Evolutionary conservation across 2,113 vertebrate species (phyloP), one percentile per base, ranked within the genome.

Genomic region (Corythornis vintsioides): DNA sequence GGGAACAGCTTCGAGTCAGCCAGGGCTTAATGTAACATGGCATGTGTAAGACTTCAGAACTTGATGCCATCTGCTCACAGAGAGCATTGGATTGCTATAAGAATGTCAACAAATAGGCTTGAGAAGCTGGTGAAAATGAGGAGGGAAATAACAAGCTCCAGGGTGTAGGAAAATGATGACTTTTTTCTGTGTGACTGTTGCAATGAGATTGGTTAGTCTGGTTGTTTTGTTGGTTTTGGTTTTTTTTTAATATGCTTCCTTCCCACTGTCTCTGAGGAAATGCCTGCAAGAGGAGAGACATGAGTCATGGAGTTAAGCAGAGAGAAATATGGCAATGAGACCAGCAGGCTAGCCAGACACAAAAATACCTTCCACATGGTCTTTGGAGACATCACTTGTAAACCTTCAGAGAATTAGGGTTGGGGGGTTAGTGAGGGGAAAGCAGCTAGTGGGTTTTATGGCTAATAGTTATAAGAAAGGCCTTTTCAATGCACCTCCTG

Each of bases 81-180:
- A 80, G 69, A 80, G 43, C 67, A 28, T 15, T 55, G 38, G 28
- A 55, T 88, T 0, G 0, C 60, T 83, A 7, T 31, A 56, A 77
- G 28, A 38, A 74, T 86, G 85, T 73, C 75, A 89, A 74, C 55
- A 77, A 83, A 93, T 28, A 52, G 57, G 24, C 53, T 71, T 83
- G 56, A 60, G 88, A 89, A 89, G 31, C 61, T 70, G 42, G 59
- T 85, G 92, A 63, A 94, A 94, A 83, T 24, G 59, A 91, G 38
- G 16, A 85, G 72, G 43, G 59, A 88, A 91, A 71, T 3, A 38
- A 31, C 47, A 77, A 56, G 40, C 67, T 59, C 55, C 42, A 59
- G 65, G 52, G 21, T 63, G 19, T 7, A 95, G 79, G 67, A 70
- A 86, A 88, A 63, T 7, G 6, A 9, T 0, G 1, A 17, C 38